These are phyloP conservation scores for Poecile atricapillus DNA, from an alignment of 2,113 vertebrate genomes.

Conservation along the genomic window DNA sequence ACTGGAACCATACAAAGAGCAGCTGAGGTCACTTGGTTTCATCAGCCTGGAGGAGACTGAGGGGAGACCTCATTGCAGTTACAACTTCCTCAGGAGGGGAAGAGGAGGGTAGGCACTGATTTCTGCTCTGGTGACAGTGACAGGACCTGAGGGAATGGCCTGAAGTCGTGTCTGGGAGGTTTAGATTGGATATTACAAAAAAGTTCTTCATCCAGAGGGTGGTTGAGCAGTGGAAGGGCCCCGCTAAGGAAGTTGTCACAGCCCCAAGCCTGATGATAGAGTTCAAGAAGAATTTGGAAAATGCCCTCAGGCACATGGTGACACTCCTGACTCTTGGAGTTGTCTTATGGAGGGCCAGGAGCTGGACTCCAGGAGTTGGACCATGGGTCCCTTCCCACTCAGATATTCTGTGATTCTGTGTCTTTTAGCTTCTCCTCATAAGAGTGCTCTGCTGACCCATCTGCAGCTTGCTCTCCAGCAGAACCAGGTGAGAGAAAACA, in stretches of 20 bases:
- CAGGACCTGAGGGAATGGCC: rapidly evolving
- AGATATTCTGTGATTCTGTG: neutral
- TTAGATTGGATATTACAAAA: neutral
- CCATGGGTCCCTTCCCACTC: neutral
- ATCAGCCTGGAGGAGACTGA: neutral
- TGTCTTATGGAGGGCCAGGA: neutral
- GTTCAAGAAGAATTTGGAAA: neutral
- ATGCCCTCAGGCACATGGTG: neutral
- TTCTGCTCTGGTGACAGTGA: neutral
- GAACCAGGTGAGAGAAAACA: neutral
- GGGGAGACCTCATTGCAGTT: neutral
- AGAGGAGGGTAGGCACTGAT: neutral
- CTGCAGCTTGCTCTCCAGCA: neutral
- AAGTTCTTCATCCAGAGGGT: neutral
- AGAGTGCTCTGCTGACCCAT: neutral
- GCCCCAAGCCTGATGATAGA: neutral
- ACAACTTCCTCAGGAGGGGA: neutral
- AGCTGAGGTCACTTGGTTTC: neutral
- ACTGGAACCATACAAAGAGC: neutral
- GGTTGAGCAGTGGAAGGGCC: neutral
- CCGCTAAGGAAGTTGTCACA: neutral
- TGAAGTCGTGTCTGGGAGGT: neutral
- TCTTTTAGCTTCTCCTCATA: neutral
- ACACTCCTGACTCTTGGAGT: neutral
- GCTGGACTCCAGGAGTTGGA: rapidly evolving